phyloP scores from a whole-genome alignment of 2,113 vertebrate species.

The Conger conger region DNA sequence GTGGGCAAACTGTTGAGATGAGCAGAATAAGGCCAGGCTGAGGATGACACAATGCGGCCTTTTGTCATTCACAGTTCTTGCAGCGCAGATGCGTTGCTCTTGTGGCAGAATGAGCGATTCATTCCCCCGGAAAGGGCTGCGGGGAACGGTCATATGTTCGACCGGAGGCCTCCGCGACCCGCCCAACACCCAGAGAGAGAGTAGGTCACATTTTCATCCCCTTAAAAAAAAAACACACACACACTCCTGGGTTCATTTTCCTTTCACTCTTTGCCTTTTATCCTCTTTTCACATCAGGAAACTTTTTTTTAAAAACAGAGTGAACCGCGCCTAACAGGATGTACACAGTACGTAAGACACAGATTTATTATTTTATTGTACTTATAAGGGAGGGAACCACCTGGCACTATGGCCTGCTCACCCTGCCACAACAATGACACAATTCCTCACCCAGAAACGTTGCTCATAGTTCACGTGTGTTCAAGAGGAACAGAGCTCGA shows the following conservation, averaged over 20 bases:
- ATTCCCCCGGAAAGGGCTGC: conserved; percentile 12
- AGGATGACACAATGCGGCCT: conserved; percentile 15
- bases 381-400: background rate
- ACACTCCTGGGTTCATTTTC: background rate
- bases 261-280: background rate
- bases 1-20: background rate
- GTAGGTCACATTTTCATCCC: conserved; percentile 7
- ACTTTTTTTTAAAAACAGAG: background rate
- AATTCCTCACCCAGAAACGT: background rate
- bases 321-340: background rate
- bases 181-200: background rate
- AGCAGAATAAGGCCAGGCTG: background rate
- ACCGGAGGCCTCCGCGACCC: background rate
- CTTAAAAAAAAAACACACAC: background rate
- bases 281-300: background rate
- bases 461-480: background rate
- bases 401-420: background rate
- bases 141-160: conserved; percentile 6
- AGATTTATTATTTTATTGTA: background rate
- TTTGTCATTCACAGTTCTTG: conserved; percentile 23
- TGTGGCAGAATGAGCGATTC: background rate
- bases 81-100: background rate
- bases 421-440: background rate
- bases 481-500: background rate
- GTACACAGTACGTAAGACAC: background rate